Percentiles rank a stretch among this genome's conserved stretches.
Evolutionary conservation across 2,113 vertebrate genomes (phyloP).

Genomic region (Nerophis ophidion): DNA sequence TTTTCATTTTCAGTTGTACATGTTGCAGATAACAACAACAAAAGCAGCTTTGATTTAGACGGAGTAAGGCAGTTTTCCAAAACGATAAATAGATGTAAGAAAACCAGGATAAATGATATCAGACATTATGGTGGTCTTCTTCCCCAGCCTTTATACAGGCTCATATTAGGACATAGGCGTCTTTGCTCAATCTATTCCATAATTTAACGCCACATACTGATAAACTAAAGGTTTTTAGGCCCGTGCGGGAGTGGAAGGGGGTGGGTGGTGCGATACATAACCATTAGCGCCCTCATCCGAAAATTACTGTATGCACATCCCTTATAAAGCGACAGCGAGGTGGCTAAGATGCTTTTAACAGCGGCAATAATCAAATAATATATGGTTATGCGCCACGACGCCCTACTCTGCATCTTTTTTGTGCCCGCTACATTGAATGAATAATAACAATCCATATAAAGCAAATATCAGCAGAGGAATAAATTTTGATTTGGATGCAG

Average conservation of each 20-base stretch:
- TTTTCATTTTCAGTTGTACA: no score
- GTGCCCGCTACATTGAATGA: slow-evolving; percentile 55
- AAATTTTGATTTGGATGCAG: slow-evolving; percentile 61
- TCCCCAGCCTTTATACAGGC: no score
- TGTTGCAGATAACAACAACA: no score
- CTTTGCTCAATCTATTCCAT: no score
- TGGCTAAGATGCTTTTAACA: slow-evolving; percentile 73
- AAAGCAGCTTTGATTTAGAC: no score
- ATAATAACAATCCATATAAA: slow-evolving; percentile 65
- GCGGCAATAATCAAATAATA: slow-evolving; percentile 68
- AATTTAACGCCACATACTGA: no score
- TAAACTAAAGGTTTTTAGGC: no score
- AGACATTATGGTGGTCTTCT: no score
- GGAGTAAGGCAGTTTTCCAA: no score
- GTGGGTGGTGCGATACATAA: slow-evolving; percentile 20
- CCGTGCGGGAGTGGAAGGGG: neutral
- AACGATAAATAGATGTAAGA: no score
- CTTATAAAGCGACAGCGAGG: slow-evolving; percentile 51
- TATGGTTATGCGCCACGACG: slow-evolving; percentile 60
- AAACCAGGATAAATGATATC: no score
- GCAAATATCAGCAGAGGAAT: slow-evolving; percentile 56
- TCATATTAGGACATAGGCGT: no score
- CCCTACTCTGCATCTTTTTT: slow-evolving; percentile 54
- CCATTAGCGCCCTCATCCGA: slow-evolving; percentile 31
- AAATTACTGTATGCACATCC: slow-evolving; percentile 56